Base-by-base conservation (phyloP, 2,113 vertebrate species). In the Isurus oxyrinchus region DNA sequence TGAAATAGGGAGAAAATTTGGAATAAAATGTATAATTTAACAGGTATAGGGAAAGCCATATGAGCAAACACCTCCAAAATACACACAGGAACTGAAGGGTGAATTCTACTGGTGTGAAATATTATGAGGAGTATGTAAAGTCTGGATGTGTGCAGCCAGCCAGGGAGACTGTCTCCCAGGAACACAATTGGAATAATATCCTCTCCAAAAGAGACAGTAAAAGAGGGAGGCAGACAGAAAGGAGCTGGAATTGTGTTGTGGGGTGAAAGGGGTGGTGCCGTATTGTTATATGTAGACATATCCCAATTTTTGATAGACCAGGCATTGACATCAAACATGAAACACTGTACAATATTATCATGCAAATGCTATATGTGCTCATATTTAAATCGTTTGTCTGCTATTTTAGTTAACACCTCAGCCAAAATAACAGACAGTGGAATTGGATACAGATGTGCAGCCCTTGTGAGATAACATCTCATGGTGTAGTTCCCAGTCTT, bases 391-490 rank as follows among this genome's bases (percentile, higher is more conserved):
- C 59, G 5, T 94, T 63, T 63, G 90, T 40, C 90, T 94, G 59
- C 90, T 94, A 63, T 94, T 94, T 94, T 94, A 40, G n/a, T 94
- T 94, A n/a, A 94, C 90, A 94, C 90, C 59, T 63, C 59, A 94
- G 61, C 61, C 59, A 94, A 94, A 94, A 94, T 63, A 94, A 63
- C 90, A 94, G 90, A 94, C 90, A 40, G 90, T 16, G 35, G 27
- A 94, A 94, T 94, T 94, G 59, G 59, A 94, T 94, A 94, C 90
- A 94, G 90, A 63, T 94, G 90, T 94, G 57, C 35, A 66, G 59
- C 5, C 13, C 61, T 94, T 94, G 57, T 93, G 90, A 63, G 90
- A 63, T 94, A 94, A 94, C 90, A 63, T 94, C n/a, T 59, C 35
- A 94, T 40, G 57, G 59, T 94, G 59, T 63, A 23, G 4, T 94